Conservation (phyloP, 2,113 vertebrate genomes). For the Periophthalmodon schlosseri region DNA sequence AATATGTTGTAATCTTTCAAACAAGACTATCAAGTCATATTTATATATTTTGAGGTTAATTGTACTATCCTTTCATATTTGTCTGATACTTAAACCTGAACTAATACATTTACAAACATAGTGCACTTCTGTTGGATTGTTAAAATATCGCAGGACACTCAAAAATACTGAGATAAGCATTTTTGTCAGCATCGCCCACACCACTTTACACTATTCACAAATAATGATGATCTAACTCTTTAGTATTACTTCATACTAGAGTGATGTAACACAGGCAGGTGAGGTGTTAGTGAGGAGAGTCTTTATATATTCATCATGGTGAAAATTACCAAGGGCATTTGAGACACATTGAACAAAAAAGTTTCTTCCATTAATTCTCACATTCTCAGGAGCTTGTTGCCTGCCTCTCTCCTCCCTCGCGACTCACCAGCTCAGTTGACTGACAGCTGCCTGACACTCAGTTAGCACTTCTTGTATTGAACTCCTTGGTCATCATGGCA, state of each 20-base stretch:
- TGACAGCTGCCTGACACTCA: slow-evolving; percentile 20
- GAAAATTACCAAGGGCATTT: neutral
- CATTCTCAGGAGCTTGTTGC: neutral
- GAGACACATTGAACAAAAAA: neutral
- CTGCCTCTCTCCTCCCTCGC: neutral
- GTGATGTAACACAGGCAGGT: too few species aligned
- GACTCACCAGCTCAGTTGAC: slow-evolving; percentile 29
- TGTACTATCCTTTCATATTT: too few species aligned
- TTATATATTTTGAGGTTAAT: neutral
- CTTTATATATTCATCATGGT: neutral
- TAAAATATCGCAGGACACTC: too few species aligned
- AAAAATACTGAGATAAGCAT: too few species aligned
- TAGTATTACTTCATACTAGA: neutral
- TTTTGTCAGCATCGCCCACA: too few species aligned
- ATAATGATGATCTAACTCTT: neutral
- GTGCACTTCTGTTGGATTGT: too few species aligned
- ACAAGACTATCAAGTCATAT: too few species aligned
- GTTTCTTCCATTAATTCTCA: neutral
- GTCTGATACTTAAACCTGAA: too few species aligned
- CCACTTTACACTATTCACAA: too few species aligned
- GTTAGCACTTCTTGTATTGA: slow-evolving; percentile 27
- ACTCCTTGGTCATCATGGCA: slow-evolving; percentile 9
- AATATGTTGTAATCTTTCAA: neutral
- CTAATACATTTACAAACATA: too few species aligned
- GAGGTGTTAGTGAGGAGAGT: neutral